Evolutionary conservation across 1,140 invertebrate genomes (phyloP).

Genomic region (Asobara japonica): DNA sequence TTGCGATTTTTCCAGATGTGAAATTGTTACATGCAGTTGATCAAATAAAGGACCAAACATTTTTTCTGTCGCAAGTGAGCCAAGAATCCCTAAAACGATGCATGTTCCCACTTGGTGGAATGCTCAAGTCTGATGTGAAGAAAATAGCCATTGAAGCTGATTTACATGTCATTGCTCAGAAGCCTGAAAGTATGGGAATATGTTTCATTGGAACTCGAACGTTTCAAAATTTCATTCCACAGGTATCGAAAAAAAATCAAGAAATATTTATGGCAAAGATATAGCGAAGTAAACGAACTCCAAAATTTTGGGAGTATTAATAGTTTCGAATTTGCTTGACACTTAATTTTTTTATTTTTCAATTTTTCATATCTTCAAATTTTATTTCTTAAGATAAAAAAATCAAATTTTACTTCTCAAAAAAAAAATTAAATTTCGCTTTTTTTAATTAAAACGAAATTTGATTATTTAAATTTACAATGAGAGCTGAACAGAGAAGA

Average conservation of each 20-base stretch:
- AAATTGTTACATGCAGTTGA: constrained; percentile 80
- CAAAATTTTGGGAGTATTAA: too few species aligned
- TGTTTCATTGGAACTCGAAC: constrained; percentile 92
- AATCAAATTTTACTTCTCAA: too few species aligned
- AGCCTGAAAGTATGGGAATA: constrained; percentile 94
- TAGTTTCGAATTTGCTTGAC: too few species aligned
- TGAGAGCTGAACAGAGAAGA: too few species aligned
- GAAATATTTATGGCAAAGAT: too few species aligned
- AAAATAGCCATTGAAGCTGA: constrained; percentile 78
- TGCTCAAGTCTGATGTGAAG: constrained; percentile 83
- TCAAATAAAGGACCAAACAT: constrained; percentile 91
- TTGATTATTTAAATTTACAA: too few species aligned
- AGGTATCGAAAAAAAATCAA: constrained; percentile 64
- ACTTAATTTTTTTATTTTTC: too few species aligned
- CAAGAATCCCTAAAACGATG: constrained; percentile 80
- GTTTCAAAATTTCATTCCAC: constrained; percentile 80
- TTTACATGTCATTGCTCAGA: constrained; percentile 79
- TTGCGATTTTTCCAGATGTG: constrained; percentile 71
- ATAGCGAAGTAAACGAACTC: too few species aligned
- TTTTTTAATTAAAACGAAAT: too few species aligned
- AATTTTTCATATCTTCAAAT: too few species aligned
- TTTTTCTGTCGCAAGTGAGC: constrained; percentile 89
- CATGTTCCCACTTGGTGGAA: constrained; percentile 90
- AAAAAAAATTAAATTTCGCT: background rate
- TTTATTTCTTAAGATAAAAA: too few species aligned